These are phyloP conservation scores for Etheostoma spectabile DNA, from an alignment of 2,113 vertebrate species.

Conservation along the genomic window DNA sequence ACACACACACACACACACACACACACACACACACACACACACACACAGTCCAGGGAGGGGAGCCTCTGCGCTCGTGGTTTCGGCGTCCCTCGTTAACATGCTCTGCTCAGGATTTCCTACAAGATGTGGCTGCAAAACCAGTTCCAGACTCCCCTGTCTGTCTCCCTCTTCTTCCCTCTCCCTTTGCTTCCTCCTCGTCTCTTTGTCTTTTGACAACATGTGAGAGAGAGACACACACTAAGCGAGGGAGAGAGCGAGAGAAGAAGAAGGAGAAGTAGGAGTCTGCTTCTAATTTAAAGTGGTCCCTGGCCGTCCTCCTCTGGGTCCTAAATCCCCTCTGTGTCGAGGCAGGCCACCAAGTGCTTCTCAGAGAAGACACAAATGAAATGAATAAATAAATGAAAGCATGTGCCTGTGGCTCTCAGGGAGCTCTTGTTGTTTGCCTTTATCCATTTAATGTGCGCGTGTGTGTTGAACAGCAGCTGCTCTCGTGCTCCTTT, in stretches of 20 bases:
- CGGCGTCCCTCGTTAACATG: slow-evolving; percentile 84
- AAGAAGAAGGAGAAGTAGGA: slow-evolving; percentile 7
- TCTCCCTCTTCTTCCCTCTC: slow-evolving; percentile 12
- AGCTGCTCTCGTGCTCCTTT: not conserved
- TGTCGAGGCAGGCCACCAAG: slow-evolving; percentile 45
- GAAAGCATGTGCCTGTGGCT: slow-evolving; percentile 67
- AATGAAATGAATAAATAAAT: slow-evolving; percentile 78
- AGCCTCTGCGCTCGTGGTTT: slow-evolving; percentile 76
- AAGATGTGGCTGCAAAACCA: slow-evolving; percentile 73
- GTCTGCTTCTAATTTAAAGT: slow-evolving; percentile 86
- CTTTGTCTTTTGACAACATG: slow-evolving; percentile 52
- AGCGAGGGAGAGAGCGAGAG: slow-evolving; percentile 12
- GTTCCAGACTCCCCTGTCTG: slow-evolving; percentile 76
- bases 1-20: slow-evolving; percentile 23
- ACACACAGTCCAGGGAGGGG: slow-evolving; percentile 47
- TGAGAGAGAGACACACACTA: not conserved
- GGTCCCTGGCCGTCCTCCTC: slow-evolving; percentile 66
- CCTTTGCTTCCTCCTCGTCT: slow-evolving; percentile 35
- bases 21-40: not conserved
- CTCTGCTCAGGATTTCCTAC: slow-evolving; percentile 85
- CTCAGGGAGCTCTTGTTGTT: slow-evolving; percentile 44
- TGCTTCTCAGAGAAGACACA: slow-evolving; percentile 69
- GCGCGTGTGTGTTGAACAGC: slow-evolving; percentile 4
- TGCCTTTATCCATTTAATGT: slow-evolving; percentile 18
- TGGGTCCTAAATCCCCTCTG: slow-evolving; percentile 81